phyloP scores from a whole-genome alignment of 1,140 invertebrate genomes.

The Drosophila guanche region DNA sequence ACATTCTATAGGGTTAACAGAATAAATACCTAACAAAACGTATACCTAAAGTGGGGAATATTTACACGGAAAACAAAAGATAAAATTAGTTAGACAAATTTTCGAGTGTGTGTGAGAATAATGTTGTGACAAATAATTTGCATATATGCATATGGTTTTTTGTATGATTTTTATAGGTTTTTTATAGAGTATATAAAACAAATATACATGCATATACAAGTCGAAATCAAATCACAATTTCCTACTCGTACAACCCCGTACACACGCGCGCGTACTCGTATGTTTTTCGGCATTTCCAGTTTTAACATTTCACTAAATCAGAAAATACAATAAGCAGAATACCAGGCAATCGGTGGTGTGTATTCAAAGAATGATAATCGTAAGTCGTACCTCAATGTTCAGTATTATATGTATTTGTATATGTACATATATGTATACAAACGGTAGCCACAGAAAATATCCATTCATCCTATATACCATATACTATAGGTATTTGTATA shows the following conservation, averaged over 20 bases:
- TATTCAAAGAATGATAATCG: constrained; percentile 78
- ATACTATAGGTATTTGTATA: background rate
- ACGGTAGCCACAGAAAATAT: constrained; percentile 22
- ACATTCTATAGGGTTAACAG: constrained; percentile 77
- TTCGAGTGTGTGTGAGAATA: constrained; percentile 52
- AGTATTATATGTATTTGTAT: constrained; percentile 45
- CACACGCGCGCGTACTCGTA: constrained; percentile 4
- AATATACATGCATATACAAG: constrained; percentile 50
- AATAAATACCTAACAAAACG: constrained; percentile 64
- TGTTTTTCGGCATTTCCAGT: constrained; percentile 38
- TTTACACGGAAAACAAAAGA: constrained; percentile 40
- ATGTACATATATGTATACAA: constrained; percentile 14
- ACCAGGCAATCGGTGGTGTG: constrained; percentile 35
- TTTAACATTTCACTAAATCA: constrained; percentile 40
- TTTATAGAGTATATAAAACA: constrained; percentile 41
- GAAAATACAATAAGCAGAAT: constrained; percentile 60
- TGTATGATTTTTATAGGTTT: constrained; percentile 58
- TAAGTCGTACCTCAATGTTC: constrained; percentile 81
- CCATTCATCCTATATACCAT: constrained; percentile 1
- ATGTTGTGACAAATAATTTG: constrained; percentile 80
- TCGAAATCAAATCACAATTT: constrained; percentile 39
- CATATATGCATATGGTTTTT: constrained; percentile 55
- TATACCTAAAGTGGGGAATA: constrained; percentile 34
- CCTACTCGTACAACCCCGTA: background rate
- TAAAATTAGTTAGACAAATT: constrained; percentile 70